Evolutionary conservation across 2,113 vertebrate species (phyloP), one percentile per base, ranked within the genome.

Genomic region (Eptesicus fuscus): DNA sequence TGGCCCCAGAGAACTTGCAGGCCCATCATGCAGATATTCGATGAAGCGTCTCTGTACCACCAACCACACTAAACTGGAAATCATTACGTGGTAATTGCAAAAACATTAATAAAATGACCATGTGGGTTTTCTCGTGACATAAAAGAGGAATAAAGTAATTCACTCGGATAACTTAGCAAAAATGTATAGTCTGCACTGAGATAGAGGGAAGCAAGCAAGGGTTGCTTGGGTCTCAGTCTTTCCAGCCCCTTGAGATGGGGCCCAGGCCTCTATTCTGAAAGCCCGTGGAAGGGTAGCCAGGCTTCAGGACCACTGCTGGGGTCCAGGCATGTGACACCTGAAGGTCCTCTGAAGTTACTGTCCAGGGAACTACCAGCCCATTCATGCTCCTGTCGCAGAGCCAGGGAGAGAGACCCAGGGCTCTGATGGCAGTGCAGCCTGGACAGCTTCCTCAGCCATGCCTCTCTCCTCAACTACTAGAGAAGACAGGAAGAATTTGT

Each of bases 91-190:
- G 88, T 93, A 96, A 93, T 96, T 97, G 97, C 92, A 97, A 97
- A 97, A 83, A 96, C 93, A 91, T 96, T 96, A 90, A 74, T 96
- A 96, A 96, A 97, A 97, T 63, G 90, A 96, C 93, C 97, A 96
- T 88, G 90, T 1, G 23, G 91, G 89, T 97, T 98, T 97, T 87
- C 83, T 97, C 83, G 0, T 63, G 82, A 97, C 87, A 69, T 97
- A 97, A 98, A 97, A 96, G 97, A 95, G 92, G 87, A 67, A 92
- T 96, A 93, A 97, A 98, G 97, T 97, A 98, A 98, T 97, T 98
- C 92, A 97, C 92, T 98, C 96, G 94, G 97, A 95, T 93, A 94
- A 94, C 74, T 92, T 86, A 83, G 96, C 63, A 84, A 70, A 96
- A 93, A 25, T 9, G 69, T 63, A 42, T 56, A 79, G 76, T 77